Evolutionary conservation across 2,888 invertebrate species (phyloP), one percentile per base, ranked within the genome.

Genomic region (Spilarctia lutea): DNA sequence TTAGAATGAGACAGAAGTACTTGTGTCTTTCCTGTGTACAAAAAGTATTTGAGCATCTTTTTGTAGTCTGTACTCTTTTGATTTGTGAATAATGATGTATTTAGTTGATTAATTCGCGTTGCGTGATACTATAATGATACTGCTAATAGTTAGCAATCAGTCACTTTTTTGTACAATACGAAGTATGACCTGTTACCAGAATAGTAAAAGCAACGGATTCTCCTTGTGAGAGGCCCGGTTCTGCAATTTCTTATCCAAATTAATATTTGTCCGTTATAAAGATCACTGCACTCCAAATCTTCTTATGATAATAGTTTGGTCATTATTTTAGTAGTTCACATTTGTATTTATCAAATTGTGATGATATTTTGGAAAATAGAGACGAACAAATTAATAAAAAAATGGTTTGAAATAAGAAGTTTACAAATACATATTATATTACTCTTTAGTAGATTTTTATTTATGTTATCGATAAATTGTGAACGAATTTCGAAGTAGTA

Each of bases 61-160:
- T 74, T 63, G 76, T 45, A 65, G 66, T 70, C 70, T n/a, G 52
- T 63, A 72, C 75, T 75, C 80, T 82, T 85, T 84, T 82, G 72
- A 82, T 48, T 48, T 48, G 71, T 79, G 83, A 83, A 79, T 79
- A 82, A 83, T 79, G 74, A 63, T 74, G 82, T 82, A 86, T 85
- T 83, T 79, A 76, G 75, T 75, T 85, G 89, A 88, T 87, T 87
- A 87, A 89, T 90, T 75, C 27, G 60, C 76, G 79, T 75, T 76
- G 80, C 86, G 85, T 87, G 87, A 84, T 82, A 83, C 76, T 80
- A 86, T 85, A 88, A 86, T 85, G 85, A 83, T 85, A 82, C 72
- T 81, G 80, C 81, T 89, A 86, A 87, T 85, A 81, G 82, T 74
- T 68, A 13, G 84, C 86, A 79, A 89, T 88, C 83, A 85, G 77